A percentile compares a stretch with the other conserved stretches of the same genome.
phyloP scores from a whole-genome alignment of 2,888 invertebrate species.

The Hypolimnas misippus region DNA sequence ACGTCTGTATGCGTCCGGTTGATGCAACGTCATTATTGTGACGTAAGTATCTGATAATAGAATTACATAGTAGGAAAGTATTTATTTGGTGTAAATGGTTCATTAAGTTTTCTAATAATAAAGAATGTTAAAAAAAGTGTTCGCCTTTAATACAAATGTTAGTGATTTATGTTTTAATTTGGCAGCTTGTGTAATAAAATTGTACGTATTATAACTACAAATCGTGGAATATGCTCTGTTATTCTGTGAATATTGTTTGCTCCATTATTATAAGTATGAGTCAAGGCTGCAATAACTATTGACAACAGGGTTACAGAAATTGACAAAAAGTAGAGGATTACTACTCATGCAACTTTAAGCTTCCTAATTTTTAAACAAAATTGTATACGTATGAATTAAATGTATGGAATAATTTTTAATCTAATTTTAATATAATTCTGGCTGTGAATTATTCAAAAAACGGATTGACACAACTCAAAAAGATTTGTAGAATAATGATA shows the following conservation, averaged over 20 bases:
- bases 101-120: slow-evolving; percentile 33
- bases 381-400: too few species aligned
- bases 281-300: too few species aligned
- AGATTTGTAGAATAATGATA: too few species aligned
- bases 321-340: too few species aligned
- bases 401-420: too few species aligned
- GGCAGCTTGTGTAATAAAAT: background rate
- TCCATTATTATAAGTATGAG: too few species aligned
- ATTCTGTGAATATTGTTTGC: background rate
- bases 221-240: background rate
- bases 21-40: slow-evolving; percentile 33
- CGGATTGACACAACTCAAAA: too few species aligned
- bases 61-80: slow-evolving; percentile 44
- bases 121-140: background rate
- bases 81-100: slow-evolving; percentile 36
- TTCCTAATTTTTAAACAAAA: too few species aligned
- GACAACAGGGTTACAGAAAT: too few species aligned
- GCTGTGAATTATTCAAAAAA: too few species aligned
- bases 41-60: slow-evolving; percentile 45
- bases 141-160: background rate
- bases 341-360: too few species aligned
- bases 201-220: background rate
- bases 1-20: slow-evolving; percentile 38
- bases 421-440: too few species aligned
- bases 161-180: background rate